phyloP scores from a whole-genome alignment of 2,888 invertebrate genomes.

The Platypus cylindrus region DNA sequence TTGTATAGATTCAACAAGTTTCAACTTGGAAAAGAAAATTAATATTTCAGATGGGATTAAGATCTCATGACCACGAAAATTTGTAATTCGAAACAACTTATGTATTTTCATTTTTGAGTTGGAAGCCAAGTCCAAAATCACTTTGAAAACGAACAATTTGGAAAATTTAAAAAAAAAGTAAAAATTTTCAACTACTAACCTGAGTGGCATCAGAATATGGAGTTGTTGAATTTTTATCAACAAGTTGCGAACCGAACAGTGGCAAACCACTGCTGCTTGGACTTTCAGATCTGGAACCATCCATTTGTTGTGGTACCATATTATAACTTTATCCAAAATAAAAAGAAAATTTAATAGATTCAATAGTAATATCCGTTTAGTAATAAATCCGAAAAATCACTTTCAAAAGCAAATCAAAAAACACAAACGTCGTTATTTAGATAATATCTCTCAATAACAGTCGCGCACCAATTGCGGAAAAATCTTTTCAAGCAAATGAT shows the following conservation, averaged over 20 bases:
- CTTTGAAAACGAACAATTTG: no score
- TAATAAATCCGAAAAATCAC: background rate
- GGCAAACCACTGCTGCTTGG: conserved; percentile 49
- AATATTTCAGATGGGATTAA: no score
- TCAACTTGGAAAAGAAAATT: no score
- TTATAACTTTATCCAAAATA: conserved; percentile 42
- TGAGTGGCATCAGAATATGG: conserved; percentile 98
- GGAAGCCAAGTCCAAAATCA: no score
- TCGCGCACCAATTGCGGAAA: conserved; percentile 9
- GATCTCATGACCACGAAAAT: no score
- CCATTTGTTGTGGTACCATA: conserved; percentile 65
- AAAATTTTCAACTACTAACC: conserved; percentile 57
- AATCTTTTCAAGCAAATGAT: no score
- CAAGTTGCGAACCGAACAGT: conserved; percentile 80
- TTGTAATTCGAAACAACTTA: no score
- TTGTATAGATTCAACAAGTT: no score
- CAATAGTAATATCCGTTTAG: no score
- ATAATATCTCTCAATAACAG: conserved; percentile 1
- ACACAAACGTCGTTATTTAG: conserved; percentile 8
- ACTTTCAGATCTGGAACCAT: conserved; percentile 31
- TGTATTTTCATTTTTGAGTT: no score
- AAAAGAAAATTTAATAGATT: conserved; percentile 3
- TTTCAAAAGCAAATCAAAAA: conserved; percentile 1
- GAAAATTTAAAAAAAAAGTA: no score
- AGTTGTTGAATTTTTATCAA: conserved; percentile 82